Base-by-base conservation (phyloP, 2,113 vertebrate genomes). In the Oceanites oceanicus region DNA sequence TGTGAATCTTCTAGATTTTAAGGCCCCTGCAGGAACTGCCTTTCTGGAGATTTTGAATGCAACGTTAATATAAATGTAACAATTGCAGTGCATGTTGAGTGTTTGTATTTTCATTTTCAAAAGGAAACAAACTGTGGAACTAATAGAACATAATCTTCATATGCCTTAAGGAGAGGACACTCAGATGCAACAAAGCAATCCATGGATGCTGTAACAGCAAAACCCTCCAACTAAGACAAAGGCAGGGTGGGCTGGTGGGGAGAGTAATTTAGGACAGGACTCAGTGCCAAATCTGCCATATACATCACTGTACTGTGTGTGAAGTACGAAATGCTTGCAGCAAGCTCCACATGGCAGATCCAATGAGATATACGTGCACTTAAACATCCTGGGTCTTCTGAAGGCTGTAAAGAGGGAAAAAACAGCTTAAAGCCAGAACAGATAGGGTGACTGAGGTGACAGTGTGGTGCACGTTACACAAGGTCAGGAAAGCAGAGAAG, bases 21-120 rank as follows among this genome's bases (percentile, higher is more conserved):
- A 72, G n/a, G 52, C 74, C 25, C 22, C 29, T 74, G 34, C 10
- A 56, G 59, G 27, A 88, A 73, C 13, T 70, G 45, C 27, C 53
- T 77, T 67, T 86, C 63, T 55, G 23, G n/a, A 86, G 42, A 72
- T 47, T 87, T 5, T 22, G 76, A 92, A 77, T 40, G 34, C 38
- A 63, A 47, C 16, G 74, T 26, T 40, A 75, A 81, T 8, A 15
- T 10, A 82, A 81, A 85, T 23, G 27, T 56, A 87, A 52, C 22
- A 72, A n/a, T 79, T 0, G 0, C 20, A 32, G 25, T 22, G 36
- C 29, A 8, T 13, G 16, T 11, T 10, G 11, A 78, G 4, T 3
- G 3, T 49, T 21, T 72, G 6, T 16, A 65, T 58, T 92, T 84
- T 62, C 42, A 21, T 50, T 47, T 70, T 72, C 55, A 50, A 65